Conservation (phyloP, 1,140 invertebrate genomes). For the Papilio polytes region DNA sequence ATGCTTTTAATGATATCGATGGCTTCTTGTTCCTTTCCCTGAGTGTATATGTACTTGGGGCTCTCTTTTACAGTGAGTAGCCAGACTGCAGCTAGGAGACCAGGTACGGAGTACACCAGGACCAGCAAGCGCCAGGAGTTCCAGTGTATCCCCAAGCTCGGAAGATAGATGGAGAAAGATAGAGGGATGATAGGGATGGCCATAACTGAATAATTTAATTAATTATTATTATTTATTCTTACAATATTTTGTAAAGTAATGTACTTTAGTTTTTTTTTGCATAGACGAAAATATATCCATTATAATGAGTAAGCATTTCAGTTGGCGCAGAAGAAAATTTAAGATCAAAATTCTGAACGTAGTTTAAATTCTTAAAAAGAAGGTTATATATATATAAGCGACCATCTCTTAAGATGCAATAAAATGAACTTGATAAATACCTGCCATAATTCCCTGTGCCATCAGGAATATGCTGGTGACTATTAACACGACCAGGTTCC, state of each 20-base stretch:
- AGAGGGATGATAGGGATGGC: slow-evolving; percentile 69
- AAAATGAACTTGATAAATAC: slow-evolving; percentile 38
- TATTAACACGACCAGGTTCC: slow-evolving; percentile 57
- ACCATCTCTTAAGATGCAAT: too few species aligned
- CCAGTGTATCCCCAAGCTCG: slow-evolving; percentile 62
- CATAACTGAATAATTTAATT: slow-evolving; percentile 61
- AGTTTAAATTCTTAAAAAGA: too few species aligned
- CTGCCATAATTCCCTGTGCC: slow-evolving; percentile 62
- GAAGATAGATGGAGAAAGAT: slow-evolving; percentile 59
- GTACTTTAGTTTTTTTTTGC: too few species aligned
- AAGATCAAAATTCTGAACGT: too few species aligned
- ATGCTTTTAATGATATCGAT: slow-evolving; percentile 58
- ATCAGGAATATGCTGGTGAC: slow-evolving; percentile 60
- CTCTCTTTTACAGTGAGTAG: slow-evolving; percentile 64
- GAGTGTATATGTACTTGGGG: slow-evolving; percentile 61
- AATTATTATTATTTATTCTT: too few species aligned
- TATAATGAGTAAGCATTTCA: too few species aligned
- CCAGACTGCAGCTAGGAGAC: slow-evolving; percentile 51
- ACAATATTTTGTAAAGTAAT: neutral
- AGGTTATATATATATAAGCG: too few species aligned
- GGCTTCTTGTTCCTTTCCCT: slow-evolving; percentile 56
- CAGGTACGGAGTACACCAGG: slow-evolving; percentile 58
- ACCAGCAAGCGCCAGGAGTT: slow-evolving; percentile 68
- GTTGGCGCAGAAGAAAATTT: too few species aligned
- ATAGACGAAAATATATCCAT: too few species aligned